Percentiles rank a stretch among this genome's conserved stretches.
These are phyloP conservation scores for Scaptomyza cyrtandrae DNA, from an alignment of 2,888 invertebrate genomes.

Conservation along the genomic window DNA sequence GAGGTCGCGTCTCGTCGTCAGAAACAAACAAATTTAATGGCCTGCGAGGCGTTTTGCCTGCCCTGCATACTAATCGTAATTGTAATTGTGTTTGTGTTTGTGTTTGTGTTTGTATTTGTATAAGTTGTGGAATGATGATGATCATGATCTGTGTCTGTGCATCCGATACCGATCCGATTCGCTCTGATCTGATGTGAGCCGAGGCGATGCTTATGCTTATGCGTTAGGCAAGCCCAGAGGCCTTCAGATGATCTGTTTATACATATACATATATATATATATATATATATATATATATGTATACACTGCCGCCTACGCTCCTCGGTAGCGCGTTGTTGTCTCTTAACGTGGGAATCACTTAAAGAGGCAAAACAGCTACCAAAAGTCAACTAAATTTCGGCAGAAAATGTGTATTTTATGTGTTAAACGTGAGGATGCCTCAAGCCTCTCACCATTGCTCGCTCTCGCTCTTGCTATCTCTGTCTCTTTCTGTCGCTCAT, in stretches of 20 bases:
- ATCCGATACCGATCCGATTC: conserved; percentile 55
- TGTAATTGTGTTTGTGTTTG: conserved; percentile 15
- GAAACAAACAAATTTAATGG: conserved; percentile 63
- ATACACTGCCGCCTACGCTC: conserved; percentile 54
- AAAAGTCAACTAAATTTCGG: conserved; percentile 63
- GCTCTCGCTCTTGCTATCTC: no score
- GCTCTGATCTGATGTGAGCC: conserved; percentile 44
- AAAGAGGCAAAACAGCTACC: conserved; percentile 67
- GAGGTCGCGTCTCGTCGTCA: conserved; percentile 67
- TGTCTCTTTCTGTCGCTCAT: conserved; percentile 1
- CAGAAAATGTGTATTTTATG: conserved; percentile 82
- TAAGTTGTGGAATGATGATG: neutral
- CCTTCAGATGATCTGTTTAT: neutral
- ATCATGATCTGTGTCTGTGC: conserved; percentile 60
- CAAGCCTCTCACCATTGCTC: conserved; percentile 13
- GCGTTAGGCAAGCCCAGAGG: conserved; percentile 38
- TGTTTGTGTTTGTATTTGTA: neutral
- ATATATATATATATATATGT: neutral
- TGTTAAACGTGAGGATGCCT: conserved; percentile 83
- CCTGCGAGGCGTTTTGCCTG: conserved; percentile 46
- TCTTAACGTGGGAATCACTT: conserved; percentile 69
- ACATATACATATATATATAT: no score
- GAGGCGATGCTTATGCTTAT: conserved; percentile 40
- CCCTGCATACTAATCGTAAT: conserved; percentile 67
- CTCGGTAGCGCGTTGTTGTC: conserved; percentile 47